phyloP scores from a whole-genome alignment of 2,797 vertebrate species.

The Serranus cabrilla region DNA sequence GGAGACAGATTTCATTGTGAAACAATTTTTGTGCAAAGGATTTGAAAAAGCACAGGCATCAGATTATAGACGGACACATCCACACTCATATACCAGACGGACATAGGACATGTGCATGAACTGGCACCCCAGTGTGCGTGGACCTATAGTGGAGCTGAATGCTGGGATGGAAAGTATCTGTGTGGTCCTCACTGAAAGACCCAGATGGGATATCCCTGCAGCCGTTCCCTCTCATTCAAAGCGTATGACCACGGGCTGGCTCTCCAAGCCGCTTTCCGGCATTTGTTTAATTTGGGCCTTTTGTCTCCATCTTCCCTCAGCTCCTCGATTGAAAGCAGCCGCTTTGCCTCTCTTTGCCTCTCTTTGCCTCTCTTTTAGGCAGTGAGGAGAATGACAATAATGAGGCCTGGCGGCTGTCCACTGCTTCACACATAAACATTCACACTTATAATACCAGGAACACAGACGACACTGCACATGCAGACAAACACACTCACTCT shows the following conservation, averaged over 20 bases:
- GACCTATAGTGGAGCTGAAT: slow-evolving; percentile 72
- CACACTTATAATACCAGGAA: slow-evolving; percentile 74
- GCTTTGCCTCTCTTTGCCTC: slow-evolving; percentile 79
- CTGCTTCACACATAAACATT: slow-evolving; percentile 78
- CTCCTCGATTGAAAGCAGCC: slow-evolving; percentile 82
- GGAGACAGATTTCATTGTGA: slow-evolving; percentile 38
- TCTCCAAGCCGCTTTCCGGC: slow-evolving; percentile 84
- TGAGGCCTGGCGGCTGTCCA: slow-evolving; percentile 86
- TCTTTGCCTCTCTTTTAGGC: slow-evolving; percentile 76
- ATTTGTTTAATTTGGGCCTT: slow-evolving; percentile 86
- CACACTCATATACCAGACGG: slow-evolving; percentile 42
- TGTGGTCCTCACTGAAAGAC: slow-evolving; percentile 81
- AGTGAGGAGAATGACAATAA: slow-evolving; percentile 91
- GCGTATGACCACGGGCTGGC: slow-evolving; percentile 78
- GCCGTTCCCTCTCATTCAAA: slow-evolving; percentile 81
- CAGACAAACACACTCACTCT: slow-evolving; percentile 51
- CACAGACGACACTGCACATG: slow-evolving; percentile 62
- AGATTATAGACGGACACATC: slow-evolving; percentile 47
- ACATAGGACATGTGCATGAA: slow-evolving; percentile 54
- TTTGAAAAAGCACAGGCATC: slow-evolving; percentile 32
- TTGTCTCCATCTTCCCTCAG: slow-evolving; percentile 80
- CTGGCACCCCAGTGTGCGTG: slow-evolving; percentile 66
- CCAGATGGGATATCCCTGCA: slow-evolving; percentile 78
- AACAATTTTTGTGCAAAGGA: slow-evolving; percentile 31
- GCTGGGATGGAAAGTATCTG: slow-evolving; percentile 76